These are phyloP conservation scores for Lycaena phlaeas DNA, from an alignment of 2,888 invertebrate genomes.

Conservation along the genomic window DNA sequence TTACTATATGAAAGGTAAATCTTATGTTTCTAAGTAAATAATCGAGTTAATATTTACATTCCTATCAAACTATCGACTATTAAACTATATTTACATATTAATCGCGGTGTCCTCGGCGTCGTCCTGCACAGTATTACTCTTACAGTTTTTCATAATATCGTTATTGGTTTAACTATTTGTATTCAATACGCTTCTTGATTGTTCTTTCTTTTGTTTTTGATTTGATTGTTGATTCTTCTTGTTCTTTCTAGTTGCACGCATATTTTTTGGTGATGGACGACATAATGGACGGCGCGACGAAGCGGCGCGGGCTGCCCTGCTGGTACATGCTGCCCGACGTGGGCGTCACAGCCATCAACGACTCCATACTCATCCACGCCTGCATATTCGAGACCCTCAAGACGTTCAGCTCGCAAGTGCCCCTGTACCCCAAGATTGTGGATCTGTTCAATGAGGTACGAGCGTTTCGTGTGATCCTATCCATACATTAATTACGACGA, in stretches of 20 bases:
- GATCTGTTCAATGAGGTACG: conserved; percentile 86
- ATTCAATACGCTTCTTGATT: too few species aligned
- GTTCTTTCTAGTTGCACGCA: conserved; percentile 84
- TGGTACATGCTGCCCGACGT: conserved; percentile 87
- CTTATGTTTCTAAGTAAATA: too few species aligned
- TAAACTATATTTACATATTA: too few species aligned
- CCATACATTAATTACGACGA: too few species aligned
- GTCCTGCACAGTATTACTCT: too few species aligned
- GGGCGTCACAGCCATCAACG: conserved; percentile 86
- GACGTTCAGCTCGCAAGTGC: conserved; percentile 78
- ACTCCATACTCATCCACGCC: conserved; percentile 84
- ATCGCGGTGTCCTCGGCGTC: too few species aligned
- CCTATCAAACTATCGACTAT: too few species aligned
- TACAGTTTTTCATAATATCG: too few species aligned
- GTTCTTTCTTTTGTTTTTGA: too few species aligned
- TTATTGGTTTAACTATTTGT: too few species aligned
- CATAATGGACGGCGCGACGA: conserved; percentile 89
- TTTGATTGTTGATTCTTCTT: not conserved
- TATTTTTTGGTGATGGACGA: conserved; percentile 91
- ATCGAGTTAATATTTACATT: too few species aligned
- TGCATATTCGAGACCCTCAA: conserved; percentile 81
- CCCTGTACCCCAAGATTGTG: conserved; percentile 80
- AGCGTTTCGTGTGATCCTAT: conserved; percentile 14
- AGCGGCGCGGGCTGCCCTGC: conserved; percentile 89
- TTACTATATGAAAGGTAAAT: too few species aligned